Evolutionary conservation across 2,888 invertebrate genomes (phyloP), one percentile per base, ranked within the genome.

Genomic region (Hirtodrosophila duncani): DNA sequence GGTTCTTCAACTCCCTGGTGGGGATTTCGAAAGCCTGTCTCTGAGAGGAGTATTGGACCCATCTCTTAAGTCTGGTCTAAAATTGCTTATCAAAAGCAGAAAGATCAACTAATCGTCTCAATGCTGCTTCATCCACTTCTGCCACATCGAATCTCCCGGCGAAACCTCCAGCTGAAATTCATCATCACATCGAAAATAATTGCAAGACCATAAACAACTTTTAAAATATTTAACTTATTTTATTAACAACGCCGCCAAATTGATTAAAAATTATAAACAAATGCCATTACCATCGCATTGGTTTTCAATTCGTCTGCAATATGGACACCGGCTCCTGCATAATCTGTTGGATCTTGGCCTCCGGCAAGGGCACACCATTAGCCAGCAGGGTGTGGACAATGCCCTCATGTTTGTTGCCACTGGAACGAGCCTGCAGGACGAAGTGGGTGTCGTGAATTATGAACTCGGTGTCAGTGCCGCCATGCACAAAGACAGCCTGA

Each of bases 391-490:
- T 85, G 74, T 92, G 89, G 1, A 90, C 81, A 45, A 92, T 89
- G 3, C 92, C 92, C 43, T 89, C 89, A 48, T 88, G 82, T 52
- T 85, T 84, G 50, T 83, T 84, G 48, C 85, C 86, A 59, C 85
- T 85, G 3, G 84, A 81, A 11, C 87, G 83, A 14, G 86, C 86
- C 55, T 83, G 84, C 6, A 87, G 55, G n/a, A 84, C 65, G 46
- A 87, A 87, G 9, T 80, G 74, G 4, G 81, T 78, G 37, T 75
- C 84, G 56, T 85, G 79, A 46, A 84, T 77, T 24, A 58, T 62
- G 39, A 97, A 96, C 63, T 91, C 90, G 38, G 94, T 96, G 86
- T 95, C 94, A 0, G 95, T 94, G 11, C 96, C 96, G 39, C 92
- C 92, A 63, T 95, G 93, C 5, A 93, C 92, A 83, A 97, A 97